Percentiles rank a stretch among this genome's conserved stretches.
Conservation (phyloP, 2,113 vertebrate species). For the Thunnus maccoyii region DNA sequence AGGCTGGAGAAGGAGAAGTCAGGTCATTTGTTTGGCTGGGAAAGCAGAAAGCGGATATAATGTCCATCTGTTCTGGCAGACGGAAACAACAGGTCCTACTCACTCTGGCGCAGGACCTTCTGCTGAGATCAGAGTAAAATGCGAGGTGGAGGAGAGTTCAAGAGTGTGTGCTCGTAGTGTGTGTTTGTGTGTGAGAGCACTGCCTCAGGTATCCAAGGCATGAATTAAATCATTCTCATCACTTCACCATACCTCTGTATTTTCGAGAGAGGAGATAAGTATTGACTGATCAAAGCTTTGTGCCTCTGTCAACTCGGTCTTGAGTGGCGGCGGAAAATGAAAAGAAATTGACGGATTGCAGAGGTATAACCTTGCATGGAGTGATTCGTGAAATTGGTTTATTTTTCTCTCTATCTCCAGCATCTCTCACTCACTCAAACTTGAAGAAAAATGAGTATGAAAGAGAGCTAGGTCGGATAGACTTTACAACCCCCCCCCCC, state of each 20-base stretch:
- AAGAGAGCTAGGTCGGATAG: slow-evolving; percentile 22
- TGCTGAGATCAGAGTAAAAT: slow-evolving; percentile 68
- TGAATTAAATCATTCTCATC: slow-evolving; percentile 64
- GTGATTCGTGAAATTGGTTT: slow-evolving; percentile 72
- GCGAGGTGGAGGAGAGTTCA: slow-evolving; percentile 70
- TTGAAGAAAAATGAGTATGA: slow-evolving; percentile 30
- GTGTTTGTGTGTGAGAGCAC: slow-evolving; percentile 52
- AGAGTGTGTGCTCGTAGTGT: slow-evolving; percentile 40
- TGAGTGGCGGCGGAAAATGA: slow-evolving; percentile 54
- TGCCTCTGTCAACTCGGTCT: slow-evolving; percentile 45
- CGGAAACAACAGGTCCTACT: slow-evolving; percentile 75
- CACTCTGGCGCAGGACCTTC: slow-evolving; percentile 64
- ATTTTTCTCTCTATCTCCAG: slow-evolving; percentile 64
- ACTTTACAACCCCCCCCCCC: slow-evolving; percentile 15
- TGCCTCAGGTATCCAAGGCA: slow-evolving; percentile 71
- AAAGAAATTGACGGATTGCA: slow-evolving; percentile 59
- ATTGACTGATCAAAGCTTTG: slow-evolving; percentile 40
- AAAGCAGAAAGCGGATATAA: slow-evolving; percentile 75
- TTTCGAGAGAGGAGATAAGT: slow-evolving; percentile 51
- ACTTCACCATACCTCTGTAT: slow-evolving; percentile 57
- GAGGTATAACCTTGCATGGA: slow-evolving; percentile 69
- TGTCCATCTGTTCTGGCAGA: slow-evolving; percentile 80
- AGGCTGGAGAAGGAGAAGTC: slow-evolving; percentile 47
- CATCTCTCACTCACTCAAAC: slow-evolving; percentile 51
- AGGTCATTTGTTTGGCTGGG: slow-evolving; percentile 67